A percentile compares a stretch with the other conserved stretches of the same genome.
Conservation (phyloP, 35 echinoderm and acorn worm genomes). For the Stichopus chloronotus region DNA sequence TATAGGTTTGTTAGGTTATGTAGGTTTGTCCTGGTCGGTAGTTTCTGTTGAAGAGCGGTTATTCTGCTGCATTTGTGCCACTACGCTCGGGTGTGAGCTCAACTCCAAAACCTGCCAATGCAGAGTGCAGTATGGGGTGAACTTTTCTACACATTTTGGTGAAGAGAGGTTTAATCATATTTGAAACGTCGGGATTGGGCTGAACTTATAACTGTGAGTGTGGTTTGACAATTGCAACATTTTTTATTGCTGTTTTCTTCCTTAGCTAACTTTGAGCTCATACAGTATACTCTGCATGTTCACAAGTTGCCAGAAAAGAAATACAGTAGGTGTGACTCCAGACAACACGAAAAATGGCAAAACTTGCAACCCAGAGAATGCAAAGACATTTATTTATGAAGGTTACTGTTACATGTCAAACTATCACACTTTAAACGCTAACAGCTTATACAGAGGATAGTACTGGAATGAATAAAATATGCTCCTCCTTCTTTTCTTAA, state of each 20-base stretch:
- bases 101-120: background rate
- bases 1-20: too few relatives aligned
- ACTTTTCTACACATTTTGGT: background rate
- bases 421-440: conserved; percentile 10
- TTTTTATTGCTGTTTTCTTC: background rate
- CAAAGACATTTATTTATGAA: background rate
- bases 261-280: background rate
- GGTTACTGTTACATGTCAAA: background rate
- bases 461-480: background rate
- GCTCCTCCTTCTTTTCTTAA: background rate
- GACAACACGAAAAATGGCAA: background rate
- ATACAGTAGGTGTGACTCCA: too few relatives aligned
- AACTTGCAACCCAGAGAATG: conserved; percentile 9
- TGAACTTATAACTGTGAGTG: background rate
- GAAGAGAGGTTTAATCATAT: conserved; percentile 24
- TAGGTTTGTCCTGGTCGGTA: background rate
- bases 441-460: background rate
- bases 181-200: conserved; percentile 8
- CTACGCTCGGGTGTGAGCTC: background rate
- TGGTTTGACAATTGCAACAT: conserved; percentile 24
- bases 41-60: background rate
- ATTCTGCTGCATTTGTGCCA: background rate
- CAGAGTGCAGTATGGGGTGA: conserved; percentile 16
- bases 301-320: too few relatives aligned
- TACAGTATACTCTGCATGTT: background rate